These are phyloP conservation scores for Agonopterix alstromeriana DNA, from an alignment of 2,888 invertebrate genomes.

Conservation along the genomic window DNA sequence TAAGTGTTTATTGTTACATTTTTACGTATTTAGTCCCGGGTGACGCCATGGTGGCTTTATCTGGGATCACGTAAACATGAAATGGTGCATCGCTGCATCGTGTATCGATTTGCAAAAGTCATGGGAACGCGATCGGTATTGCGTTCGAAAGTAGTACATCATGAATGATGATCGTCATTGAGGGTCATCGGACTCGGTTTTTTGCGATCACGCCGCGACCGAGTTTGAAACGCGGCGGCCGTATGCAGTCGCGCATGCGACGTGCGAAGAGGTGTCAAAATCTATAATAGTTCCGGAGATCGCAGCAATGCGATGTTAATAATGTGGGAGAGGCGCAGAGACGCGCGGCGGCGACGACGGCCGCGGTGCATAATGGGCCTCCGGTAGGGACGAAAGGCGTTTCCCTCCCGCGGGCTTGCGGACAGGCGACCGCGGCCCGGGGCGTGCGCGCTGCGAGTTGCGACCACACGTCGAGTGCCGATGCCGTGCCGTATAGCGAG, in stretches of 20 bases:
- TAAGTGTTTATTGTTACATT: constrained; percentile 75
- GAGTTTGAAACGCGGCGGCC: constrained; percentile 73
- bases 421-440: constrained; percentile 33
- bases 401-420: constrained; percentile 62
- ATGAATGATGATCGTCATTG: constrained; percentile 36
- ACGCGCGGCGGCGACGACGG: constrained; percentile 45
- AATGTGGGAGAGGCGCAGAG: constrained; percentile 35
- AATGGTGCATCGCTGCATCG: constrained; percentile 77
- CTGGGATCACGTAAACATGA: constrained; percentile 80
- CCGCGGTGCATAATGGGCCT: constrained; percentile 47
- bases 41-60: constrained; percentile 81
- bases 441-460: constrained; percentile 56
- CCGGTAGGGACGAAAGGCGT: constrained; percentile 55
- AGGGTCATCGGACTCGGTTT: constrained; percentile 63
- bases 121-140: constrained; percentile 32
- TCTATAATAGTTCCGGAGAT: constrained; percentile 69
- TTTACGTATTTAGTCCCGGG: constrained; percentile 76
- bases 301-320: constrained; percentile 48
- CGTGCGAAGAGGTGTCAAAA: constrained; percentile 75
- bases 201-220: constrained; percentile 66
- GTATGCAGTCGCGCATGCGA: constrained; percentile 76
- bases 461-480: constrained; percentile 53
- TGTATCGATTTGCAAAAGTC: constrained; percentile 70
- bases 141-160: constrained; percentile 27
- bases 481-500: constrained; percentile 4